Evolutionary conservation across 1,140 invertebrate genomes (phyloP), one percentile per base, ranked within the genome.

Genomic region (Doryteuthis pealeii): DNA sequence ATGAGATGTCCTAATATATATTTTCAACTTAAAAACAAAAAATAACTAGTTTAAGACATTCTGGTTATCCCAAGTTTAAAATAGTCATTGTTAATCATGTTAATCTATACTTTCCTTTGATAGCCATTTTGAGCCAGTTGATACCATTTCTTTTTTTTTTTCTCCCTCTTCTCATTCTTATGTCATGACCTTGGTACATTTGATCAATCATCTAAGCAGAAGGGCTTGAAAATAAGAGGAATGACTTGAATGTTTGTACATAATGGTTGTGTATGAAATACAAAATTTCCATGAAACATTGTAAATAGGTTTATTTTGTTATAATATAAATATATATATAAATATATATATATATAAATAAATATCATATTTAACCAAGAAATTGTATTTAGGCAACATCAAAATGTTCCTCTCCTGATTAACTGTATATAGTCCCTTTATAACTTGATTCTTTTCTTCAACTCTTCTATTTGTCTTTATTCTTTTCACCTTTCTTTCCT

Each of bases 231-330:
- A 22, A 49, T 49, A 49, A 49, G 45, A 22, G 22, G 45, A 62
- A 62, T 12, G 54, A 1, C 54, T n/a, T n/a, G 22, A 62, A 22
- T 62, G 26, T 62, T 28, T 62, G 54, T 62, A 62, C 26, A 62
- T 62, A 62, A 28, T 22, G 54, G 54, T 62, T 62, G 54, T 62
- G 54, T 62, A 62, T 62, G 54, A 22, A n/a, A 18, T 62, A 62
- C 54, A 62, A 62, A 62, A 15, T 62, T 62, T 28, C 18, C 26
- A n/a, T 5, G 18, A 62, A 62, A 62, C 54, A 62, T 62, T 62
- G 54, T 62, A 62, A 62, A 62, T 62, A 62, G 26, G 54, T 62
- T 62, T 62, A 62, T 62, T 62, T 62, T 62, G 54, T 62, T 62
- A 62, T 28, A 62, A 62, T 62, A 62, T n/a, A n/a, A n/a, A 62